These are phyloP conservation scores for Trachymyrmex cornetzi DNA, from an alignment of 1,140 invertebrate genomes.

Conservation along the genomic window DNA sequence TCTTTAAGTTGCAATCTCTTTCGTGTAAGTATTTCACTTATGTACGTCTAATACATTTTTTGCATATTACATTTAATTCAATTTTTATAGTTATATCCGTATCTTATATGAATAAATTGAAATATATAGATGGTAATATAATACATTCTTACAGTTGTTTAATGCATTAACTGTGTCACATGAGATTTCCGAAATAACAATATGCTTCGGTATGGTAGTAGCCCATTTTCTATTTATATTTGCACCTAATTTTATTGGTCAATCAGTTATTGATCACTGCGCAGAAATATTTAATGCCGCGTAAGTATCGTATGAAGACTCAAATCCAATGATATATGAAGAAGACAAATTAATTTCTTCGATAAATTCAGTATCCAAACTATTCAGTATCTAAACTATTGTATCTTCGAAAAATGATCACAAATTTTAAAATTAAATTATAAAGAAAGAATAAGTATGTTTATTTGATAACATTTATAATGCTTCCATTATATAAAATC, in stretches of 20 bases:
- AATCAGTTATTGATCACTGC: constrained; percentile 1
- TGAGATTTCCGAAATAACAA: constrained; percentile 16
- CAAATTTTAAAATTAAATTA: not conserved
- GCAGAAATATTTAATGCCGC: constrained; percentile 13
- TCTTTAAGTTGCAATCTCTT: constrained; percentile 35
- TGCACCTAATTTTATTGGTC: constrained; percentile 14
- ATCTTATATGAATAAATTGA: not conserved
- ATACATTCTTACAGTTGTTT: not conserved
- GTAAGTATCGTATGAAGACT: constrained; percentile 21
- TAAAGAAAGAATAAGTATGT: not conserved
- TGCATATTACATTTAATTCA: not conserved
- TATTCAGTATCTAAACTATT: not conserved
- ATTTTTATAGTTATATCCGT: not conserved
- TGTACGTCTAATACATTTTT: not conserved
- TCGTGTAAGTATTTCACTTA: constrained; percentile 8
- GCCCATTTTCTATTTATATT: not conserved
- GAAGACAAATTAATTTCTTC: not conserved
- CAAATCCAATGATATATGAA: not conserved
- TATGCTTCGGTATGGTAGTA: not conserved
- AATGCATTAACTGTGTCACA: not conserved
- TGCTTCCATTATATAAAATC: no score
- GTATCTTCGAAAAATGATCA: not conserved
- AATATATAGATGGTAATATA: not conserved
- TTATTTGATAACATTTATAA: not conserved
- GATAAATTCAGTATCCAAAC: not conserved